phyloP scores from a whole-genome alignment of 2,797 vertebrate species.

The Anguilla marmorata region DNA sequence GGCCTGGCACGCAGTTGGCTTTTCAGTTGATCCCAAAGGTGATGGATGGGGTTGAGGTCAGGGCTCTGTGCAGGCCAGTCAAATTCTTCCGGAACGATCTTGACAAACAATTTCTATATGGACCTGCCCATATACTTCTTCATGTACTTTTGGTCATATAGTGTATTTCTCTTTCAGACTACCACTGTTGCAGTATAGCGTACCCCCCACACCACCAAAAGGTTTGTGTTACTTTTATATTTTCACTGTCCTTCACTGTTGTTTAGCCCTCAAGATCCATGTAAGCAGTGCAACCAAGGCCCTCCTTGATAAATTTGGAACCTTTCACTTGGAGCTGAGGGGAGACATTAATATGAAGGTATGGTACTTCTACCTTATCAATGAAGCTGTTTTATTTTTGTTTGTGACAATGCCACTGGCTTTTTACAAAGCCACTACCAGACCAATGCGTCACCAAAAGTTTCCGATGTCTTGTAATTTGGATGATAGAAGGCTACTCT shows the following conservation, averaged over 20 bases:
- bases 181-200: background rate
- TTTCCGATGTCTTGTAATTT: background rate
- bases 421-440: background rate
- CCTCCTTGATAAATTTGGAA: conserved; percentile 52
- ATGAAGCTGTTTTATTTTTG: background rate
- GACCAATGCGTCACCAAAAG: background rate
- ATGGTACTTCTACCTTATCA: background rate
- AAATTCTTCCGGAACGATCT: too few relatives aligned
- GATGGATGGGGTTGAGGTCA: too few relatives aligned
- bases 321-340: conserved; percentile 52
- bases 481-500: background rate
- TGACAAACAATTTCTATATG: too few relatives aligned
- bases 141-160: too few relatives aligned
- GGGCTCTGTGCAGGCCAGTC: too few relatives aligned
- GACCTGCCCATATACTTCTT: too few relatives aligned
- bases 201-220: background rate
- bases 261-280: conserved; percentile 55
- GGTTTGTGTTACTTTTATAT: background rate
- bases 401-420: background rate
- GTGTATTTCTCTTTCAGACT: too few relatives aligned
- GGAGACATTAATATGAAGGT: conserved; percentile 56
- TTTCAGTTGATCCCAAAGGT: too few relatives aligned
- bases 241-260: background rate
- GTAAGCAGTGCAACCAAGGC: conserved; percentile 53
- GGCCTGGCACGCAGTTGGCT: too few relatives aligned